A percentile compares a stretch with the other conserved stretches of the same genome.
These are phyloP conservation scores for Tapirus indicus DNA, from an alignment of 2,797 vertebrate genomes.

Conservation along the genomic window DNA sequence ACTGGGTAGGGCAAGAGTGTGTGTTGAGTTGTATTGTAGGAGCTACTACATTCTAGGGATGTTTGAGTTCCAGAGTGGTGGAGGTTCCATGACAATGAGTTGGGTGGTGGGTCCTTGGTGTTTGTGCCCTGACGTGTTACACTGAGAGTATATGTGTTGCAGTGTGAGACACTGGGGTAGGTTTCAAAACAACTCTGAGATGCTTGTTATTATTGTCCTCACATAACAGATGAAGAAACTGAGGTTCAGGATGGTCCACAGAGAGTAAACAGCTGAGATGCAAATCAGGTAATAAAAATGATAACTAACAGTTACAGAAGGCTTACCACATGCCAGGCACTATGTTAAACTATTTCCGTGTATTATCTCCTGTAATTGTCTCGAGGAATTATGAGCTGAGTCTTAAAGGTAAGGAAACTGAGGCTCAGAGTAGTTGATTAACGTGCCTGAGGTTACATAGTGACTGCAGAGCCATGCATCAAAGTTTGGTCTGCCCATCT, in stretches of 20 bases:
- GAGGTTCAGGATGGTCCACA: background rate
- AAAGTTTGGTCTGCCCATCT: background rate
- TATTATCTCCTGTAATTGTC: background rate
- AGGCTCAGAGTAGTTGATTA: background rate
- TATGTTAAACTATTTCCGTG: background rate
- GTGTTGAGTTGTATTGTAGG: background rate
- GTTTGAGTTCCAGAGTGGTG: background rate
- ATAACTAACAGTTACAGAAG: background rate
- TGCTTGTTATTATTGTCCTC: background rate
- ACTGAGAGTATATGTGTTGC: background rate
- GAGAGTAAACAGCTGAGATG: background rate
- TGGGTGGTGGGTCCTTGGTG: background rate
- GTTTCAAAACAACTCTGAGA: background rate
- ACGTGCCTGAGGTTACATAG: background rate
- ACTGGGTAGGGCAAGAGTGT: background rate
- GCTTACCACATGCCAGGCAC: background rate
- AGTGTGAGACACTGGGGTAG: background rate
- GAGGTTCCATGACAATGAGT: background rate
- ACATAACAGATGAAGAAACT: background rate
- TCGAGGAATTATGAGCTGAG: background rate
- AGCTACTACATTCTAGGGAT: background rate
- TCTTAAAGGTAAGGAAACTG: background rate
- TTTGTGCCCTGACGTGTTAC: background rate
- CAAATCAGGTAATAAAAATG: background rate
- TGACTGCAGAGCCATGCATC: background rate